phyloP scores from a whole-genome alignment of 2,113 vertebrate genomes.

The Pelmatolapia mariae region DNA sequence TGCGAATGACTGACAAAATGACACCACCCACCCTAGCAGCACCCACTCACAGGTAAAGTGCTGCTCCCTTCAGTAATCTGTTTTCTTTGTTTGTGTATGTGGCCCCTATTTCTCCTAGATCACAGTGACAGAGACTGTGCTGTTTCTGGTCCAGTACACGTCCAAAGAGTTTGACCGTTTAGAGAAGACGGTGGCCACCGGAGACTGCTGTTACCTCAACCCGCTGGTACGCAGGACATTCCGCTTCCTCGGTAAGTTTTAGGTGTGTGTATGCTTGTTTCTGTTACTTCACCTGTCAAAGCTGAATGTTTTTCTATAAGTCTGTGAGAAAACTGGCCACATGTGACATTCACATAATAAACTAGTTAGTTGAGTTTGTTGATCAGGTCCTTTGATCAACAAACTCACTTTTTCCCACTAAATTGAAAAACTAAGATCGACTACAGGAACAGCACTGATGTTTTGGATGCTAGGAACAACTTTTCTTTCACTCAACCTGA shows the following conservation, averaged over 20 bases:
- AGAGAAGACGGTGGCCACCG: conserved; percentile 92
- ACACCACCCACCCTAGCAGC: not conserved
- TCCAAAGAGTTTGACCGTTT: conserved; percentile 94
- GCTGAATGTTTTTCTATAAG: not conserved
- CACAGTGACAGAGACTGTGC: conserved; percentile 89
- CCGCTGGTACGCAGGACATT: conserved; percentile 92
- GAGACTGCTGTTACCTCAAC: conserved; percentile 98
- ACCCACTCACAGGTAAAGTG: not conserved
- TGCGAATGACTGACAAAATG: not conserved
- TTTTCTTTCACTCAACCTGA: not conserved
- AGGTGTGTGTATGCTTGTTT: not conserved
- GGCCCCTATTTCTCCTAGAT: conserved; percentile 71
- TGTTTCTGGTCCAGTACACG: conserved; percentile 95
- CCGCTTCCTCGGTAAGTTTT: conserved; percentile 89
- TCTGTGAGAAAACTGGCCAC: not conserved
- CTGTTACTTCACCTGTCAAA: not conserved
- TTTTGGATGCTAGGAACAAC: not conserved
- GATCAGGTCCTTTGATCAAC: not conserved
- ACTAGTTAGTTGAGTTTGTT: not conserved
- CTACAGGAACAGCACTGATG: not conserved
- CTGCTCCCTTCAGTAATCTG: not conserved
- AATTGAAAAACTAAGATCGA: not conserved
- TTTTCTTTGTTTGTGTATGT: not conserved
- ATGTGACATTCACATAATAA: not conserved
- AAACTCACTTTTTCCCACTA: not conserved